phyloP scores from a whole-genome alignment of 2,888 invertebrate genomes.

The Lasioglossum lativentre region DNA sequence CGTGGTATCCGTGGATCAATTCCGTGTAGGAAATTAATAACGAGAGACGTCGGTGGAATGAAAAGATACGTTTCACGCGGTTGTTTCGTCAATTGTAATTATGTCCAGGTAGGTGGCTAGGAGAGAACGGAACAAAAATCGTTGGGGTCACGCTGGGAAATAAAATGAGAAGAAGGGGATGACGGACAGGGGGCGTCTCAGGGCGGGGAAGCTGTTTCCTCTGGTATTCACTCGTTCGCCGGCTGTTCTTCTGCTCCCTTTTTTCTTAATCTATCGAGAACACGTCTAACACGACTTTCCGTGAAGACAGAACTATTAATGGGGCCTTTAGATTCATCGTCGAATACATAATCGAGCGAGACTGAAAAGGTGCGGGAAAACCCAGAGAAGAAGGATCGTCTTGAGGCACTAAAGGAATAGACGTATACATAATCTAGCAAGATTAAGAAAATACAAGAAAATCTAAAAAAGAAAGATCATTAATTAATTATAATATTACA shows the following conservation, averaged over 20 bases:
- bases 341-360: constrained; percentile 2
- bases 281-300: constrained; percentile 10
- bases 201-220: constrained; percentile 77
- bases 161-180: constrained; percentile 72
- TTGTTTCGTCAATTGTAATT: constrained; percentile 78
- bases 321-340: background rate
- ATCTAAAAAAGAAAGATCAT: no score
- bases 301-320: constrained; percentile 30
- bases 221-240: constrained; percentile 70
- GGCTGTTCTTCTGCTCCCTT: constrained; percentile 65
- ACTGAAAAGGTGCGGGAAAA: background rate
- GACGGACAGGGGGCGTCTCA: constrained; percentile 82
- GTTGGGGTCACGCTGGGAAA: constrained; percentile 71
- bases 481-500: no score
- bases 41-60: constrained; percentile 15
- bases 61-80: constrained; percentile 52
- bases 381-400: background rate
- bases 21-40: background rate
- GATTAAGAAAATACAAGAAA: background rate
- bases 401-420: background rate
- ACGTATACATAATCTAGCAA: background rate
- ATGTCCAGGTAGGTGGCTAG: constrained; percentile 74
- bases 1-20: background rate
- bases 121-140: constrained; percentile 54
- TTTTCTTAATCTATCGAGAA: constrained; percentile 46